A percentile compares a stretch with the other conserved stretches of the same genome.
Conservation (phyloP, 2,888 invertebrate genomes). For the Fabriciana adippe region DNA sequence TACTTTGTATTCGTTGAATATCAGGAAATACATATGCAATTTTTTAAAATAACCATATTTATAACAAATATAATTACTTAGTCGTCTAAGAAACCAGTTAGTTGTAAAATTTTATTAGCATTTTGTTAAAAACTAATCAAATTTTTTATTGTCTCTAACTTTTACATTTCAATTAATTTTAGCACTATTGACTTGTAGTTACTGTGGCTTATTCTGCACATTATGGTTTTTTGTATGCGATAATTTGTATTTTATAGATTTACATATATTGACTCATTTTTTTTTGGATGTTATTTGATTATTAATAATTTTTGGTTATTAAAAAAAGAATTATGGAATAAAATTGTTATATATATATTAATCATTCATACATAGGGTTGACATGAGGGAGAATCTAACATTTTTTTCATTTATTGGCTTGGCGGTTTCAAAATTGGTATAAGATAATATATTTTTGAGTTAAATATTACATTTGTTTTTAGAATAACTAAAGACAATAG, state of each 20-base stretch:
- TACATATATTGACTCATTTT: not conserved
- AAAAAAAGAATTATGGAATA: too few relatives aligned
- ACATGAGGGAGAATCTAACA: too few relatives aligned
- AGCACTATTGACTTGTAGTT: constrained; percentile 26
- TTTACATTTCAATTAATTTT: constrained; percentile 34
- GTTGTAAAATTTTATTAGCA: not conserved
- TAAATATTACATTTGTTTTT: too few relatives aligned
- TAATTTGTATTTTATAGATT: constrained; percentile 5
- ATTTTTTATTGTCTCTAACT: constrained; percentile 26
- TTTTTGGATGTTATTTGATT: not conserved
- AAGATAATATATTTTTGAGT: too few relatives aligned
- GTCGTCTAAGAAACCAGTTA: not conserved
- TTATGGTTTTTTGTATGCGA: constrained; percentile 17
- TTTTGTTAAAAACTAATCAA: constrained; percentile 17
- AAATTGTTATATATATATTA: too few relatives aligned
- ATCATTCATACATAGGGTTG: too few relatives aligned
- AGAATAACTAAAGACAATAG: too few relatives aligned
- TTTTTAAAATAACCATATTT: not conserved
- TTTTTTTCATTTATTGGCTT: too few relatives aligned
- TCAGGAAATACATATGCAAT: too few relatives aligned
- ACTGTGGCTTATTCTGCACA: constrained; percentile 28
- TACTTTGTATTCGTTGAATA: too few relatives aligned
- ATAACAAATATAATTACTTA: not conserved
- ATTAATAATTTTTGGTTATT: constrained; percentile 1
- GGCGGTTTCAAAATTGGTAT: too few relatives aligned